Evolutionary conservation across 2,113 vertebrate species (phyloP).

Genomic region (Gavialis gangeticus): DNA sequence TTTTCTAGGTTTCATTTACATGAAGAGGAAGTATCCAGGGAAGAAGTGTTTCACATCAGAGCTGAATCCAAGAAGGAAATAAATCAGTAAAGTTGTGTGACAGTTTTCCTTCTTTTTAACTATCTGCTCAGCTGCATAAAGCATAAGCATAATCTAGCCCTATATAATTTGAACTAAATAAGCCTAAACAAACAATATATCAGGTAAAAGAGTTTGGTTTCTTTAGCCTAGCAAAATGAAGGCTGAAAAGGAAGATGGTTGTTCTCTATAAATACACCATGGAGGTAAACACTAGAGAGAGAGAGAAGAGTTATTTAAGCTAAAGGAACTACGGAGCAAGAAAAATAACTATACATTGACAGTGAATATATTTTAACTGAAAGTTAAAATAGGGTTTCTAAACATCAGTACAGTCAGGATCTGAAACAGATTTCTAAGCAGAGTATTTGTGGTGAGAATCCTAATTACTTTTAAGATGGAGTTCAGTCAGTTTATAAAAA

Average conservation of each 20-base stretch:
- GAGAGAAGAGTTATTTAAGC: background rate
- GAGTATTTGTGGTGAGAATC: background rate
- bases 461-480: background rate
- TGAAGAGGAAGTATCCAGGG: background rate
- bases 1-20: too few species aligned
- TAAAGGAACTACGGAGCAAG: background rate
- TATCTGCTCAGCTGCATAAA: background rate
- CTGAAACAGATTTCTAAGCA: background rate
- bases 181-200: background rate
- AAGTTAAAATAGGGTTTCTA: background rate
- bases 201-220: background rate
- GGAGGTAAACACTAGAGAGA: background rate
- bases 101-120: background rate
- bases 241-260: background rate
- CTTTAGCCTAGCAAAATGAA: background rate
- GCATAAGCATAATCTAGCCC: background rate
- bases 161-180: background rate
- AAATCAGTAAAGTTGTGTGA: fast-evolving
- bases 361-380: background rate
- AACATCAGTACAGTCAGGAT: background rate
- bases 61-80: background rate
- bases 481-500: background rate
- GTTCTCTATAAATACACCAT: background rate
- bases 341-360: background rate
- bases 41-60: background rate